Conservation (phyloP, 2,888 invertebrate genomes). For the Tipula helvola region DNA sequence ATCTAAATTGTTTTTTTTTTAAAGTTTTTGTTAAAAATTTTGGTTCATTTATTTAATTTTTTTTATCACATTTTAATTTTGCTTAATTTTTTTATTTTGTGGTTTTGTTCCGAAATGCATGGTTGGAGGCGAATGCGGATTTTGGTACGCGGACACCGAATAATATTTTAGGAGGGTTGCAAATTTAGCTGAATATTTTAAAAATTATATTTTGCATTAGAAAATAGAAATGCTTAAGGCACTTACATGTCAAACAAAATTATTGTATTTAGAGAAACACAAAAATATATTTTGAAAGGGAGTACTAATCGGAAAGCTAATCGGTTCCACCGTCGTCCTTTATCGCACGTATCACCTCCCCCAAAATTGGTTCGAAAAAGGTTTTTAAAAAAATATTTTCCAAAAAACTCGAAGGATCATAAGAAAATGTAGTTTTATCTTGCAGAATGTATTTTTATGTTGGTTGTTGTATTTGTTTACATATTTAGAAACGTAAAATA, state of each 20-base stretch:
- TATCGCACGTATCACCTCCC: background rate
- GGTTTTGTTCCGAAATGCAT: background rate
- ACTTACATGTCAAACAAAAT: background rate
- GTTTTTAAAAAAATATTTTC: background rate
- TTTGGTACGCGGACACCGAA: background rate
- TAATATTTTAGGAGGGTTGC: background rate
- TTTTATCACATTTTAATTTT: background rate
- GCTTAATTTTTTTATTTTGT: background rate
- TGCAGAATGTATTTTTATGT: background rate
- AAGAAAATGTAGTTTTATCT: background rate
- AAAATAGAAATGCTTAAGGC: slow-evolving; percentile 4
- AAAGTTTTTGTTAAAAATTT: background rate
- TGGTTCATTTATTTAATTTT: background rate
- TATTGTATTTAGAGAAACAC: background rate
- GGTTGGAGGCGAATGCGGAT: background rate
- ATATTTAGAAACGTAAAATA: background rate
- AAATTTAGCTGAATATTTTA: background rate
- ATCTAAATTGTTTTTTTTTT: background rate
- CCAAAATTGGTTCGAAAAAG: background rate
- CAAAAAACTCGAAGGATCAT: background rate
- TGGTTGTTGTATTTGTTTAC: background rate
- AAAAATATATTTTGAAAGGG: background rate
- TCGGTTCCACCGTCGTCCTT: background rate
- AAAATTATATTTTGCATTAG: background rate
- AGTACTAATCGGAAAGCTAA: background rate